These are phyloP conservation scores for Tipula vernalis DNA, from an alignment of 2,888 invertebrate genomes.

Conservation along the genomic window DNA sequence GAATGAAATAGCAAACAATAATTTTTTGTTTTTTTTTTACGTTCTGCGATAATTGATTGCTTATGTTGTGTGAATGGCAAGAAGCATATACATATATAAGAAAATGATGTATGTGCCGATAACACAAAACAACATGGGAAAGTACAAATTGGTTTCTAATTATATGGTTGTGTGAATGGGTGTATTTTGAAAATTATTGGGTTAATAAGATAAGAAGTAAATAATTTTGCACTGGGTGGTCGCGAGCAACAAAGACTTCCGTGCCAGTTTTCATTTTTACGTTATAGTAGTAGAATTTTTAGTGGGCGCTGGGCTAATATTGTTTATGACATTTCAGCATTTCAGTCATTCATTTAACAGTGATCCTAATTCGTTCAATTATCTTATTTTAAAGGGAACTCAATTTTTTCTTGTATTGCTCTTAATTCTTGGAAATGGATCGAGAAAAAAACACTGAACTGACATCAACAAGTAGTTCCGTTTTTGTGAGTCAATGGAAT, in stretches of 20 bases:
- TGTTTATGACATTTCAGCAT: no score
- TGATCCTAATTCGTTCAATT: no score
- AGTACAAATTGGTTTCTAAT: not conserved
- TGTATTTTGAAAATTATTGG: not conserved
- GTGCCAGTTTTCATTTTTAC: not conserved
- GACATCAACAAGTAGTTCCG: no score
- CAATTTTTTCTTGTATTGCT: no score
- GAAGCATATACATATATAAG: not conserved
- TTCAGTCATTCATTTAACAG: no score
- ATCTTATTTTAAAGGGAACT: no score
- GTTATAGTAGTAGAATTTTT: no score
- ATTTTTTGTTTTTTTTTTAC: not conserved
- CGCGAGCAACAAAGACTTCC: not conserved
- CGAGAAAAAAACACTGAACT: no score
- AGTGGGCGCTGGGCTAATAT: no score
- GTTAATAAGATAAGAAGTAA: not conserved
- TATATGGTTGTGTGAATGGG: slow-evolving; percentile 4
- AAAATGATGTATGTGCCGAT: not conserved
- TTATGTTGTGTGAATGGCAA: not conserved
- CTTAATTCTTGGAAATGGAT: no score
- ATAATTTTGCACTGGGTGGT: not conserved
- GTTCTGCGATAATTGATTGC: not conserved
- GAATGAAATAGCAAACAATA: not conserved
- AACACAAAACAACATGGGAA: not conserved
- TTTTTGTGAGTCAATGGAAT: no score